Evolutionary conservation across 2,113 vertebrate species (phyloP).

Genomic region (Lepidothrix coronata): DNA sequence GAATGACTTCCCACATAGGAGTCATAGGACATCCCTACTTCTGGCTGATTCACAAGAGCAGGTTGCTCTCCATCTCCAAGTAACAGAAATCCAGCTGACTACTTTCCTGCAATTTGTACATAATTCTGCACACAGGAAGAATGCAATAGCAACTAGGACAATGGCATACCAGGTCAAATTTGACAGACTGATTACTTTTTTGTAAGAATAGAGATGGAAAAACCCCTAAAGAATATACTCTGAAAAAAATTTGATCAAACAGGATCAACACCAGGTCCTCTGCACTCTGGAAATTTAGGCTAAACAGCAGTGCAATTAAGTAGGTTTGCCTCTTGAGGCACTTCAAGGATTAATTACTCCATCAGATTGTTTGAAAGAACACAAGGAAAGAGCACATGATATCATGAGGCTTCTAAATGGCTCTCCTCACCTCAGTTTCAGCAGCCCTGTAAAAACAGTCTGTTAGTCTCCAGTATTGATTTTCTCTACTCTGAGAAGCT

Average conservation of each 20-base stretch:
- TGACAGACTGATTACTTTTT: not conserved
- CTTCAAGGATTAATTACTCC: constrained; percentile 47
- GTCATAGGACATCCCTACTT: not conserved
- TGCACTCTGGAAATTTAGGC: not conserved
- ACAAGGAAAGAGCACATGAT: not conserved
- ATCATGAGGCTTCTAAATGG: not conserved
- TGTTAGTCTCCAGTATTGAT: not conserved
- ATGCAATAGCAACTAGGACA: rapidly evolving
- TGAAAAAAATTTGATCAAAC: not conserved
- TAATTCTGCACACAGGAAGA: not conserved
- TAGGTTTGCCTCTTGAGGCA: constrained; percentile 11
- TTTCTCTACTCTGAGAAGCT: not conserved
- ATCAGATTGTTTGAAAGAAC: not conserved
- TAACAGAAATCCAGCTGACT: not conserved
- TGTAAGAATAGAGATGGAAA: not conserved
- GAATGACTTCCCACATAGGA: not conserved
- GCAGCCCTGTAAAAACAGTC: constrained; percentile 1
- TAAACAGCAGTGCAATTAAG: constrained; percentile 14
- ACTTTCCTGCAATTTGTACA: not conserved
- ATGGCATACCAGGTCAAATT: not conserved
- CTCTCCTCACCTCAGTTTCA: not conserved
- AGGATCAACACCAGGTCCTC: not conserved
- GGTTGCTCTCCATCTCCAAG: not conserved
- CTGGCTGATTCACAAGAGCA: not conserved
- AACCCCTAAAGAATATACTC: not conserved